Conservation (phyloP, 2,113 vertebrate species). For the Eretmodus cyanostictus region DNA sequence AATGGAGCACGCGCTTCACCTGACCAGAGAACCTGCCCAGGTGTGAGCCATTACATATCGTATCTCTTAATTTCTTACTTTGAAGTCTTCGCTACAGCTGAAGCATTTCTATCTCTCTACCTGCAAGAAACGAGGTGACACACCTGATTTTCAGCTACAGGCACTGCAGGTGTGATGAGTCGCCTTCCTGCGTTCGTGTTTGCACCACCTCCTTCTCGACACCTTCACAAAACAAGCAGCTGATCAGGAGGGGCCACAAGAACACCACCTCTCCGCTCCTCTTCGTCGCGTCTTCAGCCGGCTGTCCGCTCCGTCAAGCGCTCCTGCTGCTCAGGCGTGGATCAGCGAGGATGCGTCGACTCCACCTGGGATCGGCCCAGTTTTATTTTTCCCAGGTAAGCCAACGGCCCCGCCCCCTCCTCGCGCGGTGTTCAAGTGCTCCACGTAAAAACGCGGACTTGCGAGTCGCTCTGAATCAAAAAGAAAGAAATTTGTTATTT, state of each 20-base stretch:
- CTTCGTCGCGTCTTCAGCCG: background rate
- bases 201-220: background rate
- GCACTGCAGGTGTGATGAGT: constrained; percentile 20
- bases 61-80: background rate
- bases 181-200: background rate
- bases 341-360: background rate
- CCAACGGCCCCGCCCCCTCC: constrained; percentile 5
- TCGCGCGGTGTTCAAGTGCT: background rate
- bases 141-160: constrained; percentile 47
- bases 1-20: background rate
- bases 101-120: background rate
- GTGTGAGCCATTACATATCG: background rate
- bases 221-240: background rate
- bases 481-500: background rate
- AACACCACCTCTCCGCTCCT: background rate
- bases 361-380: constrained; percentile 7
- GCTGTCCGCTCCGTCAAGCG: background rate
- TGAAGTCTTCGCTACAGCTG: background rate
- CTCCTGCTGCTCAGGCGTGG: constrained; percentile 19
- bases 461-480: background rate
- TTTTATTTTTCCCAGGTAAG: constrained; percentile 42
- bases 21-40: background rate
- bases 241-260: background rate
- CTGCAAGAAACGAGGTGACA: background rate
- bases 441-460: background rate